Base-by-base conservation (phyloP, 2,797 vertebrate species). In the Salarias fasciatus region DNA sequence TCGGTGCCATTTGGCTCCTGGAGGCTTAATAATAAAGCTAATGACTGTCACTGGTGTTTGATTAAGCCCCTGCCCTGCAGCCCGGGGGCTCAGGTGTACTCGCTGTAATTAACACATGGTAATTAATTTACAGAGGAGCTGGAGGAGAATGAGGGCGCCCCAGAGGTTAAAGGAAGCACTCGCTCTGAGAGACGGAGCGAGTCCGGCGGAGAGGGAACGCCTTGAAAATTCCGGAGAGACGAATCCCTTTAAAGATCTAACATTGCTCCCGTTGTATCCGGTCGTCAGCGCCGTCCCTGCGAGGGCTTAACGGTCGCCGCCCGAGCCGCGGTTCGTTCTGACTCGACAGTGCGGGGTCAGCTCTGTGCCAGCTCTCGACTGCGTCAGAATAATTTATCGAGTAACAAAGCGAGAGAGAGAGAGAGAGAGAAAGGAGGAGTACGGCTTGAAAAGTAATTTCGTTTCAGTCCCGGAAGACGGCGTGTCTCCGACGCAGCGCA, bases 31-130 rank as follows among this genome's bases (percentile, higher is more conserved):
- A 78, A 79, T 83, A 75, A 69, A 83, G 81, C 78, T 89, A 89
- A 92, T 91, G 88, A 87, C 72, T 90, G 86, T 85, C 79, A 76
- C 76, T 68, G 45, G 76, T 81, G 82, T 86, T 90, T 90, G 89
- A 91, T 91, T 86, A 91, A 87, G 72, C 66, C 65, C 47, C 53
- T 77, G 78, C 67, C 69, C 77, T 3, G 62, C 73, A 53, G 79
- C 80, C 78, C 33, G 47, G 61, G 73, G 80, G 80, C 80, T 86
- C 88, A 92, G 86, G 86, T 92, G 87, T 84, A 80, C 78, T 50
- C 45, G 57, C 69, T 80, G 79, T 91, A 90, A 93, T 92, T 91
- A 90, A 89, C 86, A 88, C 79, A 57, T 64, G 58, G 67, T 91
- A 89, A 91, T 91, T 91, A 87, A 88, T 92, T 91, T 84, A 82